Conservation (phyloP, 2,113 vertebrate genomes). For the Parus major region DNA sequence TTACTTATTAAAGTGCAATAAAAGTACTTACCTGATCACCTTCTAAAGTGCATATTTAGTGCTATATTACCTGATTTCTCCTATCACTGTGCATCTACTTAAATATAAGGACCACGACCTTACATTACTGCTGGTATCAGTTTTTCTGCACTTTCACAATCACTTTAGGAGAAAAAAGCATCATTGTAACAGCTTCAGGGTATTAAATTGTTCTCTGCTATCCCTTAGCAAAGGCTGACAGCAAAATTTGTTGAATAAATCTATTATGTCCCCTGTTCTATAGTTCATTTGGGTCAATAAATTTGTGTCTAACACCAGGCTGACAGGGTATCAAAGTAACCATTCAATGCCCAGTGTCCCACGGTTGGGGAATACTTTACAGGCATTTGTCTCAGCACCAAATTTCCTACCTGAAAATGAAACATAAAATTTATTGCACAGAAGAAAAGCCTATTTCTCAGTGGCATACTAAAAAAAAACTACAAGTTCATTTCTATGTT, state of each 20-base stretch:
- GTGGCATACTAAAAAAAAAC: neutral
- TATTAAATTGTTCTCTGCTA: neutral
- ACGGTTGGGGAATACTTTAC: neutral
- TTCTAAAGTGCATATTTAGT: neutral
- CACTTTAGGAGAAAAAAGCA: neutral
- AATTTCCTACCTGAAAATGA: neutral
- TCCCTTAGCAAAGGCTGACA: neutral
- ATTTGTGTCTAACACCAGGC: neutral
- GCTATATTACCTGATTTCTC: neutral
- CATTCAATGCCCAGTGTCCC: neutral
- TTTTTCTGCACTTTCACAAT: neutral
- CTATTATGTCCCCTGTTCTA: neutral
- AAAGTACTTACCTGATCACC: neutral
- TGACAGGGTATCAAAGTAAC: neutral
- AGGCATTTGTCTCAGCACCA: neutral
- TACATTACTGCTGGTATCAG: neutral
- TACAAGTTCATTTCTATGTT: neutral
- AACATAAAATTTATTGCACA: neutral
- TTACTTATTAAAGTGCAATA: neutral
- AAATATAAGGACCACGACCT: neutral
- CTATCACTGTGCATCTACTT: neutral
- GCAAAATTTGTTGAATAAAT: constrained; percentile 6
- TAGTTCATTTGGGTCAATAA: neutral
- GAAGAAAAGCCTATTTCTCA: neutral
- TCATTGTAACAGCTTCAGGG: neutral